These are phyloP conservation scores for Seriola quinqueradiata DNA, from an alignment of 2,113 vertebrate genomes.

Conservation along the genomic window DNA sequence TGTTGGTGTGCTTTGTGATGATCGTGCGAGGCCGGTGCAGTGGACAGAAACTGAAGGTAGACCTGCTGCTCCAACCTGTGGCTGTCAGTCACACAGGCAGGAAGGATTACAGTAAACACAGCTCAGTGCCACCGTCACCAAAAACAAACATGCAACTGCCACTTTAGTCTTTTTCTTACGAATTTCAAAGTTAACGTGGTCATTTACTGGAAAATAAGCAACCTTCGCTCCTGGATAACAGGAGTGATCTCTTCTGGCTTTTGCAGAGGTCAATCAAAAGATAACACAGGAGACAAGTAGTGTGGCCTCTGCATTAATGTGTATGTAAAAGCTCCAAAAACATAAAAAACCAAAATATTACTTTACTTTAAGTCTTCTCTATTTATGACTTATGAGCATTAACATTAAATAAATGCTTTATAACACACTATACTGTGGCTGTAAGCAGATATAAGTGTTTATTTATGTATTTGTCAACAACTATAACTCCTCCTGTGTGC, in stretches of 20 bases:
- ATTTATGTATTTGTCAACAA: background rate
- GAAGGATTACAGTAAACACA: constrained; percentile 46
- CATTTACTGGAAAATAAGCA: constrained; percentile 2
- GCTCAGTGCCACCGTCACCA: constrained; percentile 41
- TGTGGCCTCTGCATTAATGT: background rate
- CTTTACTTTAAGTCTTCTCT: background rate
- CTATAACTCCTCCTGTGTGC: background rate
- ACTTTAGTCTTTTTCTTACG: constrained; percentile 11
- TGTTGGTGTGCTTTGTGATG: constrained; percentile 22
- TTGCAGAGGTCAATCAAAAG: background rate
- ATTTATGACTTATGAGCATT: background rate
- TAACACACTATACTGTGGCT: background rate
- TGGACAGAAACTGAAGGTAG: constrained; percentile 53
- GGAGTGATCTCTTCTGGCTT: background rate
- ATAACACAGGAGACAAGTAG: background rate
- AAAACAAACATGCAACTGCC: constrained; percentile 58
- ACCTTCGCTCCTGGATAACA: background rate
- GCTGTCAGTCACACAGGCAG: constrained; percentile 71
- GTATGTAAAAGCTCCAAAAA: background rate
- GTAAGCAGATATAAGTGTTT: background rate
- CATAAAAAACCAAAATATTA: background rate
- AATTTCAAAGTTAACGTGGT: background rate
- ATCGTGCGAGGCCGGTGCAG: background rate
- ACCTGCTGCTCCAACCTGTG: constrained; percentile 72
- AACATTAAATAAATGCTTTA: background rate